Evolutionary conservation across 2,888 invertebrate genomes (phyloP), one percentile per base, ranked within the genome.

Genomic region (Agrilus biguttatus): DNA sequence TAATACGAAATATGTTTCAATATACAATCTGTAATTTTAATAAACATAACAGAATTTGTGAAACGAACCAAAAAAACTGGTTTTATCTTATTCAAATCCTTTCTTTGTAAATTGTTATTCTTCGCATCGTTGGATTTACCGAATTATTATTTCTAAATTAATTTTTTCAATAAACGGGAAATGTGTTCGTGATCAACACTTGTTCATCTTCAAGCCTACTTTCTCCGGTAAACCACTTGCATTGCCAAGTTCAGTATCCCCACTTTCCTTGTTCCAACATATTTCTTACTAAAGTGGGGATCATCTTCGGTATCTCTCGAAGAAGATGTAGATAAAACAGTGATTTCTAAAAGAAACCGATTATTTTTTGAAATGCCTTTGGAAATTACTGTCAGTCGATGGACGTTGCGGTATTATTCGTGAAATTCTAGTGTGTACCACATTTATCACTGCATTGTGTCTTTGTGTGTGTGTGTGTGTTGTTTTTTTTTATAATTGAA

Each of bases 151-250:
- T 28, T 28, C 10, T 28, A 28, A 28, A 28, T 10, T 28, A 28
- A 21, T 7, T 21, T 28, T 28, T 28, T 28, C 28, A 28, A 10
- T 28, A 28, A 28, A 28, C 28, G 10, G 28, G 28, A 28, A 28
- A 28, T 28, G 28, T 10, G 28, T 4, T 4, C 28, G 10, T 28
- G 28, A 28, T 10, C 10, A 28, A 21, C 28, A 28, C 28, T 28
- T 28, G 28, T 28, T 10, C 45, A 46, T 41, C 41, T 28, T 48
- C 38, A 53, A 55, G 54, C 55, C 55, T 55, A 55, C 55, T 55
- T 55, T 55, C 55, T 55, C 55, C 47, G 48, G 47, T 47, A 46
- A 45, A 50, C 46, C 47, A 44, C 36, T 45, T 41, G 37, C 23
- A 44, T 35, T 39, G 35, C 45, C 14, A 38, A 39, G 48, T 46